Evolutionary conservation across 2,888 invertebrate genomes (phyloP).

Genomic region (Stenotaenia linearis): DNA sequence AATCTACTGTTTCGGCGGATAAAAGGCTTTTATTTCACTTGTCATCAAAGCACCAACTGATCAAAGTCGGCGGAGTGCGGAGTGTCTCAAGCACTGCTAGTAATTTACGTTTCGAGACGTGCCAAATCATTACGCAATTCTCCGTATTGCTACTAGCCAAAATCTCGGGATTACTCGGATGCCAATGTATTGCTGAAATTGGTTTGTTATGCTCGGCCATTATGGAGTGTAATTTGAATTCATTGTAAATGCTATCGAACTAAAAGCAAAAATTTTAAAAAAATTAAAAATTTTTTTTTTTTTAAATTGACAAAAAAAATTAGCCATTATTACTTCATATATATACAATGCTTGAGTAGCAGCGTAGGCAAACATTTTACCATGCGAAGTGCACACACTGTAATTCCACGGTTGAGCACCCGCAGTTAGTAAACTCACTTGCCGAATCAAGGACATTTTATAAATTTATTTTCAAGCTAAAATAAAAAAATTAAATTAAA

Average conservation of each 20-base stretch:
- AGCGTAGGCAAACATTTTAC: constrained; percentile 49
- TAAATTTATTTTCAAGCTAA: neutral
- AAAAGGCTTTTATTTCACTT: constrained; percentile 35
- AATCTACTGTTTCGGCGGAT: no score
- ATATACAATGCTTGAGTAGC: constrained; percentile 50
- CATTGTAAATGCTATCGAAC: constrained; percentile 44
- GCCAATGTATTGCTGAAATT: constrained; percentile 48
- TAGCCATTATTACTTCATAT: constrained; percentile 46
- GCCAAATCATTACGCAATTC: constrained; percentile 46
- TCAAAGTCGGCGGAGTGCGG: constrained; percentile 41
- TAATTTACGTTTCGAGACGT: constrained; percentile 44
- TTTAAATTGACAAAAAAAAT: neutral
- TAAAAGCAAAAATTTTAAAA: neutral
- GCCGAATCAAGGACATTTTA: constrained; percentile 40
- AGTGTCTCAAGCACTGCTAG: constrained; percentile 42
- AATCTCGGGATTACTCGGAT: constrained; percentile 45
- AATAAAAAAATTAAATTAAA: neutral
- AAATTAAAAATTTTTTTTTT: neutral
- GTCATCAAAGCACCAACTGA: constrained; percentile 46
- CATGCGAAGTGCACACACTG: constrained; percentile 46
- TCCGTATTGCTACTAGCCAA: constrained; percentile 46
- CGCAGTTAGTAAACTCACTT: constrained; percentile 47
- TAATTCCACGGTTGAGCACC: constrained; percentile 51
- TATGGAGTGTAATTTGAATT: constrained; percentile 48
- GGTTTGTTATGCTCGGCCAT: constrained; percentile 50